phyloP scores from a whole-genome alignment of 2,888 invertebrate species.

The Agonopterix arenella region DNA sequence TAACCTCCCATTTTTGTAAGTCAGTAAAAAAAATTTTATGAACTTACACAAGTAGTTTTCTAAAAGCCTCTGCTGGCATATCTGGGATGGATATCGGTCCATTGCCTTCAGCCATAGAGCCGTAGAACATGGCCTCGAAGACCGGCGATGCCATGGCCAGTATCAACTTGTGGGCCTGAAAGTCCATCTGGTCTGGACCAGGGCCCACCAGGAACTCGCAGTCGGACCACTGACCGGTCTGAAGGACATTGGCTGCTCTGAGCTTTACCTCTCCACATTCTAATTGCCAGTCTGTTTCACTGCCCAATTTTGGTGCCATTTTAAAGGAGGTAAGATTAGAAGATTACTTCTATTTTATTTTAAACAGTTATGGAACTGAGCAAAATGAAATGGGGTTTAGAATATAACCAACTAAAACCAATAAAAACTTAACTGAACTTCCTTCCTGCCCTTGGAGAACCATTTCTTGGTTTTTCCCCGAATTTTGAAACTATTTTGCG shows the following conservation, averaged over 20 bases:
- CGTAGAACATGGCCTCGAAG: constrained; percentile 86
- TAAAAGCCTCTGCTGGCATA: constrained; percentile 38
- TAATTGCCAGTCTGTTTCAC: constrained; percentile 82
- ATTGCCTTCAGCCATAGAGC: constrained; percentile 81
- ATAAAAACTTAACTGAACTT: too few relatives aligned
- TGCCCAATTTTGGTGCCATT: constrained; percentile 18
- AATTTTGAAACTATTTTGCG: too few relatives aligned
- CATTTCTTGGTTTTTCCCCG: too few relatives aligned
- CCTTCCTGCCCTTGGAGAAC: too few relatives aligned
- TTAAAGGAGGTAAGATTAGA: too few relatives aligned
- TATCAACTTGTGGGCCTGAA: constrained; percentile 79
- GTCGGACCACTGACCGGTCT: constrained; percentile 83
- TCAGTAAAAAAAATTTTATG: not conserved
- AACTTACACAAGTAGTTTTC: not conserved
- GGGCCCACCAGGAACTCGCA: constrained; percentile 84
- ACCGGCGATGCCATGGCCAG: constrained; percentile 86
- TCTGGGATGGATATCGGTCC: constrained; percentile 82
- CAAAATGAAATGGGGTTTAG: too few relatives aligned
- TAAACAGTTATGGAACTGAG: too few relatives aligned
- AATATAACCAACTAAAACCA: too few relatives aligned
- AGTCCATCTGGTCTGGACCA: constrained; percentile 78
- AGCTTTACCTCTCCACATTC: constrained; percentile 78
- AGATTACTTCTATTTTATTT: too few relatives aligned
- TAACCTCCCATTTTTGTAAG: not conserved
- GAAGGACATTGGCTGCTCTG: constrained; percentile 79